A percentile compares a stretch with the other conserved stretches of the same genome.
phyloP scores from a whole-genome alignment of 2,888 invertebrate species.

The Ellobium chinense region DNA sequence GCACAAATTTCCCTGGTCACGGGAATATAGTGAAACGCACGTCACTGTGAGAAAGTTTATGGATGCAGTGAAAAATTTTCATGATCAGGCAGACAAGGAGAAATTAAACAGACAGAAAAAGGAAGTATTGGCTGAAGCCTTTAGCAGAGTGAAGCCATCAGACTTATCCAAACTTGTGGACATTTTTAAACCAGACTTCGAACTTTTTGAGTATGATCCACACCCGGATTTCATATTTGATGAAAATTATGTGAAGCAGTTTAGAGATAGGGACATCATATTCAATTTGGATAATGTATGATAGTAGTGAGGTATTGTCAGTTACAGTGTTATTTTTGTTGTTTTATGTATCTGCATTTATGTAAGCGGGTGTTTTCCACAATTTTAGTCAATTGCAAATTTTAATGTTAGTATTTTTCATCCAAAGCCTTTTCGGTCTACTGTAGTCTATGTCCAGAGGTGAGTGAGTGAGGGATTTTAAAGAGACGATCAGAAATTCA shows the following conservation, averaged over 20 bases:
- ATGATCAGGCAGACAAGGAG: slow-evolving; percentile 33
- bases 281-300: slow-evolving; percentile 4
- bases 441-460: no score
- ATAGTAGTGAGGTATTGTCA: no score
- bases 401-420: no score
- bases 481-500: no score
- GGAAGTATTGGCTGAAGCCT: slow-evolving; percentile 61
- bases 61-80: slow-evolving; percentile 41
- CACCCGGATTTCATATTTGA: slow-evolving; percentile 40
- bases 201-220: slow-evolving; percentile 60
- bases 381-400: no score
- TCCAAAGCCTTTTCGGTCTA: no score
- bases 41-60: slow-evolving; percentile 45
- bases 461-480: no score
- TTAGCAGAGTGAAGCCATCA: slow-evolving; percentile 49
- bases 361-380: no score
- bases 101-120: slow-evolving; percentile 54
- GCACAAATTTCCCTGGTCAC: slow-evolving; percentile 50
- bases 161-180: slow-evolving; percentile 54
- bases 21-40: slow-evolving; percentile 8
- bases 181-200: slow-evolving; percentile 59
- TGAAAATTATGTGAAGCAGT: background rate
- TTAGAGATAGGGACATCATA: background rate
- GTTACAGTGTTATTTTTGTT: no score
- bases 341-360: no score